phyloP scores from a whole-genome alignment of 2,888 invertebrate genomes.

The Slavum lentiscoides region DNA sequence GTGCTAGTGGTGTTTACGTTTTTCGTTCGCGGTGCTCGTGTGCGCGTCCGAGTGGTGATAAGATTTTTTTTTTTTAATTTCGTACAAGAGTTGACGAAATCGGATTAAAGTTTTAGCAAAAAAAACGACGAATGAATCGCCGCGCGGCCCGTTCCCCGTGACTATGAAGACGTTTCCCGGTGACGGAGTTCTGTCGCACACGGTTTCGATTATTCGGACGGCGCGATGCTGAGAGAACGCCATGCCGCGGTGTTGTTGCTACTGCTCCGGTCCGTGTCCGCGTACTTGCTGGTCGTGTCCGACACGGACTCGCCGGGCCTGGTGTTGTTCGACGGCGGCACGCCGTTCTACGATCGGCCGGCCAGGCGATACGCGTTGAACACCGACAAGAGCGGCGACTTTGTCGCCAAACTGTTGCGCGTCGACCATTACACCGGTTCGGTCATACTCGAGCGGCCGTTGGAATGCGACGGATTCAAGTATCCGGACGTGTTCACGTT shows the following conservation, averaged over 20 bases:
- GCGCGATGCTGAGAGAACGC: background rate
- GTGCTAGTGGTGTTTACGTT: background rate
- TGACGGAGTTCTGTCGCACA: background rate
- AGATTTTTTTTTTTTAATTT: too few relatives aligned
- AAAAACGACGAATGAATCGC: background rate
- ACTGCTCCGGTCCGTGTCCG: background rate
- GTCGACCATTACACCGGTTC: conserved; percentile 76
- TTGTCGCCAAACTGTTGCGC: conserved; percentile 76
- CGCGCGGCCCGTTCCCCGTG: background rate
- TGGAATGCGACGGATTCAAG: conserved; percentile 78
- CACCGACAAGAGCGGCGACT: conserved; percentile 78
- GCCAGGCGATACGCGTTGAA: conserved; percentile 74
- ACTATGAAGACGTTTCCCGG: background rate
- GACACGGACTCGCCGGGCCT: conserved; percentile 56
- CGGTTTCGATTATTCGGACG: background rate
- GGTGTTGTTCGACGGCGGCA: conserved; percentile 56
- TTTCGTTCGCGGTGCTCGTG: background rate
- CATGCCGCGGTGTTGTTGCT: conserved; percentile 16
- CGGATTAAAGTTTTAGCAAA: background rate
- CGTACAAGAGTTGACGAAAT: background rate
- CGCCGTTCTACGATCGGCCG: conserved; percentile 49
- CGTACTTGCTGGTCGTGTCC: conserved; percentile 54
- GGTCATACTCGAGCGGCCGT: conserved; percentile 71
- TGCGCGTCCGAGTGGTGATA: background rate
- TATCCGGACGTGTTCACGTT: conserved; percentile 85